Evolutionary conservation across 2,113 vertebrate species (phyloP), one percentile per base, ranked within the genome.

Genomic region (Parus major): DNA sequence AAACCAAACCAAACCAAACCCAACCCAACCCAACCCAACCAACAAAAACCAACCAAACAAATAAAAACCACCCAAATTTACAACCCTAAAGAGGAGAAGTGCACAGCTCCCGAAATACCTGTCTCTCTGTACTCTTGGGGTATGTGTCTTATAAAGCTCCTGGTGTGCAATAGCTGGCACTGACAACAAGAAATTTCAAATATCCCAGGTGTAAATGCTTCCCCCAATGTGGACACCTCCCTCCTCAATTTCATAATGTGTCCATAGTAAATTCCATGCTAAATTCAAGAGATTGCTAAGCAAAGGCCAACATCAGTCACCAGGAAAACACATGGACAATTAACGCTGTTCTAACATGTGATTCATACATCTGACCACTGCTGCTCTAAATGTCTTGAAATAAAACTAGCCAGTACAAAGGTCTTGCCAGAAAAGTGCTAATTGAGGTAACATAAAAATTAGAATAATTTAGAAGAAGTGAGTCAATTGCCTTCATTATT

Each of bases 381-480:
- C 56, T 66, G 64, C 23, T 85, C 88, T 66, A 44, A 80, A 83
- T 50, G 60, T 36, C 86, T 90, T 73, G 35, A 77, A 92, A 80
- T 4, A 82, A 90, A 92, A 65, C 78, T 77, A 92, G 36, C 14
- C 46, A 63, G 44, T 59, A 63, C 42, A 75, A 90, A 95, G 60
- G 80, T 66, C 60, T 88, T 94, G 31, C 33, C 80, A 84, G 60
- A 31, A 61, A 94, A 79, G 90, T 77, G 50, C 36, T 88, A 90
- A 78, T 81, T 81, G 53, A 66, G 76, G 72, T 78, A 88, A 83
- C 41, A 70, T 39, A 71, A 93, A 90, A 92, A 86, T 78, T 86
- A 59, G 21, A 94, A 75, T 29, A 84, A 24, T 41, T 70, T 88
- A 66, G 66, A 63, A 86, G 52, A 92, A 93, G n/a, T 15, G n/a